Base-by-base conservation (phyloP, 2,797 vertebrate genomes). In the Moxostoma hubbsi region DNA sequence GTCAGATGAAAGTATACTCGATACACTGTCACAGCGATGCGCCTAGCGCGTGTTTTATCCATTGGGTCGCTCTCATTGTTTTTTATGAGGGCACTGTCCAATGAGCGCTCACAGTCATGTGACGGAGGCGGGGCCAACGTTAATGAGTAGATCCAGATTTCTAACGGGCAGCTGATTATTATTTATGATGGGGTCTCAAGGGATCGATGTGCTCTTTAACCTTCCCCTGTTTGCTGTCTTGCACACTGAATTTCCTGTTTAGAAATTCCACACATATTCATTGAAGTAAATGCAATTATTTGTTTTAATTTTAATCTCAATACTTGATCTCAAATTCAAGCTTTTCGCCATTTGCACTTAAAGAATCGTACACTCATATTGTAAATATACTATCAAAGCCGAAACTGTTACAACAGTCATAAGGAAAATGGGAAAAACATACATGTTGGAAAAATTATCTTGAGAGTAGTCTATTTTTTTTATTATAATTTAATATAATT, bases 21-120 rank as follows among this genome's bases (percentile, higher is more conserved):
- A 77, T 80, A 80, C 72, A 80, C 64, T 82, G 80, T 70, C 81
- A 46, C 47, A 0, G 67, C 24, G 67, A 45, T 80, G 76, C 67
- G 75, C 68, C 67, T 70, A 79, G 47, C 79, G 77, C 84, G 77
- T 84, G 80, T 85, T 90, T 86, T 87, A 84, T 86, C 82, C 83
- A 80, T 73, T 64, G 81, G 73, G 66, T 80, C 73, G 75, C 68
- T 73, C 79, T 86, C 74, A 71, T 73, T 51, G 83, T 85, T 74
- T 73, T 69, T 77, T 57, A 79, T 76, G 79, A 86, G 83, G 83
- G 87, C 82, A 82, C 68, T 36, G 73, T 82, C 88, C 86, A 89
- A 87, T 88, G 85, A 81, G 82, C 54, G 74, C 54, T 71, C 81
- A 76, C 51, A 80, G 65, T 76, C 55, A 72, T 70, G 70, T 16